Evolutionary conservation across 2,888 invertebrate species (phyloP).

Genomic region (Heliconius aoede): DNA sequence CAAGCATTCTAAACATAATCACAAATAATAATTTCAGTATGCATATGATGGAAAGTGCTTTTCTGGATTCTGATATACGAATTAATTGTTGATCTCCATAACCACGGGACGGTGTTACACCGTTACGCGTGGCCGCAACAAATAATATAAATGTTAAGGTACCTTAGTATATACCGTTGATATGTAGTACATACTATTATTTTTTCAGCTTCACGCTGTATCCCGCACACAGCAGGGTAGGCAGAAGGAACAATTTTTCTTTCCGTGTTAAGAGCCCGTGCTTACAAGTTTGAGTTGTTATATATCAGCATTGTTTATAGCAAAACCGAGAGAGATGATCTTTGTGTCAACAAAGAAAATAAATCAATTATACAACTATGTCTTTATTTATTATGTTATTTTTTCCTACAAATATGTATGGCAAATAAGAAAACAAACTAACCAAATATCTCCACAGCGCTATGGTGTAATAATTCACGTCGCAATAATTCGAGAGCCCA

Average conservation of each 20-base stretch:
- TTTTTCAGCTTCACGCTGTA: too few species aligned
- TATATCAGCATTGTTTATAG: background rate
- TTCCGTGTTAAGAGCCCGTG: too few species aligned
- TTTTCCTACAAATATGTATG: background rate
- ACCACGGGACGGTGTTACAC: slow-evolving; percentile 57
- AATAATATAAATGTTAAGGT: background rate
- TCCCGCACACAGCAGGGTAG: too few species aligned
- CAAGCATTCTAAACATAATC: slow-evolving; percentile 71
- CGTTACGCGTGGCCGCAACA: slow-evolving; percentile 39
- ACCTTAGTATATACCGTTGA: too few species aligned
- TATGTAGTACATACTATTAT: too few species aligned
- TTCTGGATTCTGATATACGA: slow-evolving; percentile 77
- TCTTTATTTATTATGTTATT: background rate
- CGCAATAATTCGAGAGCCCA: slow-evolving; percentile 66
- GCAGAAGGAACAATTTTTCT: too few species aligned
- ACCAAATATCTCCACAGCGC: slow-evolving; percentile 49
- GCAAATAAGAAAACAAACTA: background rate
- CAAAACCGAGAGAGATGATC: background rate
- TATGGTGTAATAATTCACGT: slow-evolving; percentile 58
- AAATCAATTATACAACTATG: background rate
- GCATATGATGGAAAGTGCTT: slow-evolving; percentile 81
- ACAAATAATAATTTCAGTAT: slow-evolving; percentile 70
- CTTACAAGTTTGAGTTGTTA: background rate
- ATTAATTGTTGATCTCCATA: slow-evolving; percentile 80
- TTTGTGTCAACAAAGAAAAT: background rate